A percentile compares a stretch with the other conserved stretches of the same genome.
These are phyloP conservation scores for Drosophila orosa DNA, from an alignment of 1,140 invertebrate species.

Conservation along the genomic window DNA sequence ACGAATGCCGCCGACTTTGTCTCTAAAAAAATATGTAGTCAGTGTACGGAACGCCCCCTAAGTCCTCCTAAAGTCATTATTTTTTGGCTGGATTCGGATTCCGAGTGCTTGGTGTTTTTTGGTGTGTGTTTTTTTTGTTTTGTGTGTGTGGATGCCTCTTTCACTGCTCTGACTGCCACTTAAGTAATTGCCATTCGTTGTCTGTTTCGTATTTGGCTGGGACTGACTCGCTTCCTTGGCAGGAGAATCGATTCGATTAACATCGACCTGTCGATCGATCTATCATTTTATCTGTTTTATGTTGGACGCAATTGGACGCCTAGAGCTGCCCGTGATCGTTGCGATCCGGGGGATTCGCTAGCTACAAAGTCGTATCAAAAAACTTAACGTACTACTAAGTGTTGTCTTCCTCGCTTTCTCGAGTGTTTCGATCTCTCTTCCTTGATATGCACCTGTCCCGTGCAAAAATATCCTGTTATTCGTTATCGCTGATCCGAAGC, in stretches of 20 bases:
- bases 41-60: slow-evolving; percentile 31
- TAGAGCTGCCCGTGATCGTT: slow-evolving; percentile 46
- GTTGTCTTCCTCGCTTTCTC: slow-evolving; percentile 12
- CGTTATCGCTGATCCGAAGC: not conserved
- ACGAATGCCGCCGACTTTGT: slow-evolving; percentile 22
- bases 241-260: slow-evolving; percentile 10
- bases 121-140: slow-evolving; percentile 2
- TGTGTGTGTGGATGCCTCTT: slow-evolving; percentile 2
- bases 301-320: slow-evolving; percentile 69
- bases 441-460: slow-evolving; percentile 22
- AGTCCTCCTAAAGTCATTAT: slow-evolving; percentile 36
- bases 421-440: slow-evolving; percentile 5
- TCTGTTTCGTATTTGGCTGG: slow-evolving; percentile 25
- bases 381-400: slow-evolving; percentile 58
- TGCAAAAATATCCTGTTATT: slow-evolving; percentile 17
- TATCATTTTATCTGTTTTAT: slow-evolving; percentile 34
- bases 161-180: slow-evolving; percentile 14
- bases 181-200: slow-evolving; percentile 44
- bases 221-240: slow-evolving; percentile 10
- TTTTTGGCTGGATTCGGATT: slow-evolving; percentile 40
- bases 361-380: slow-evolving; percentile 78
- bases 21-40: slow-evolving; percentile 37
- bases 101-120: slow-evolving; percentile 9
- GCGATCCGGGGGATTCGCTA: slow-evolving; percentile 64
- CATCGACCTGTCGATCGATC: slow-evolving; percentile 1